Percentiles rank a stretch among this genome's conserved stretches.
phyloP scores from a whole-genome alignment of 2,797 vertebrate genomes.

The Zenarchopterus dispar region DNA sequence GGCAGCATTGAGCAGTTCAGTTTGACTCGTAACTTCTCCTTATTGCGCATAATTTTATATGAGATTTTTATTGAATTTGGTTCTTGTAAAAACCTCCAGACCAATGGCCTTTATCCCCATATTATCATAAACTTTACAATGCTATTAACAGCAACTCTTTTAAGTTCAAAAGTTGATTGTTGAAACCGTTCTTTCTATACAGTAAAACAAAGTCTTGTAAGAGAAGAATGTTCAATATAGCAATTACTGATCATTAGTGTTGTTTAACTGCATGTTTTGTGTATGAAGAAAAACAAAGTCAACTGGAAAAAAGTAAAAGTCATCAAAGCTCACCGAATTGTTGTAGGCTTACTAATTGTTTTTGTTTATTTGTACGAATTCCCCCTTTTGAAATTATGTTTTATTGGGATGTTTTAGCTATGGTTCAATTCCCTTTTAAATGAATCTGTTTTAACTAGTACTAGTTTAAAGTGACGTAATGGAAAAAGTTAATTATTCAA shows the following conservation, averaged over 20 bases:
- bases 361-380: too few species aligned
- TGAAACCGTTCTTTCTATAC: neutral
- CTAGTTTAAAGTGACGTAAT: too few species aligned
- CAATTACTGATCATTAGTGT: neutral
- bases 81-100: slow-evolving; percentile 37
- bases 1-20: slow-evolving; percentile 31
- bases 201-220: neutral
- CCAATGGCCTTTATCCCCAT: slow-evolving; percentile 1
- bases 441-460: too few species aligned
- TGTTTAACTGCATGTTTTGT: neutral
- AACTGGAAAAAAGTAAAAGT: neutral
- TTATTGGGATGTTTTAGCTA: too few species aligned
- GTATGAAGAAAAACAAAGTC: neutral
- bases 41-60: slow-evolving; percentile 41
- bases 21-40: slow-evolving; percentile 35
- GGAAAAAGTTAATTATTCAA: too few species aligned
- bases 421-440: too few species aligned
- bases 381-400: too few species aligned
- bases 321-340: too few species aligned
- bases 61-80: slow-evolving; percentile 44
- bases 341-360: too few species aligned
- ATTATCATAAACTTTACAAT: slow-evolving; percentile 39
- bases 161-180: slow-evolving; percentile 5
- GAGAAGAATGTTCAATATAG: neutral
- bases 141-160: slow-evolving; percentile 13